These are phyloP conservation scores for Drosophila mauritiana DNA, from an alignment of 1,140 invertebrate genomes.

Conservation along the genomic window DNA sequence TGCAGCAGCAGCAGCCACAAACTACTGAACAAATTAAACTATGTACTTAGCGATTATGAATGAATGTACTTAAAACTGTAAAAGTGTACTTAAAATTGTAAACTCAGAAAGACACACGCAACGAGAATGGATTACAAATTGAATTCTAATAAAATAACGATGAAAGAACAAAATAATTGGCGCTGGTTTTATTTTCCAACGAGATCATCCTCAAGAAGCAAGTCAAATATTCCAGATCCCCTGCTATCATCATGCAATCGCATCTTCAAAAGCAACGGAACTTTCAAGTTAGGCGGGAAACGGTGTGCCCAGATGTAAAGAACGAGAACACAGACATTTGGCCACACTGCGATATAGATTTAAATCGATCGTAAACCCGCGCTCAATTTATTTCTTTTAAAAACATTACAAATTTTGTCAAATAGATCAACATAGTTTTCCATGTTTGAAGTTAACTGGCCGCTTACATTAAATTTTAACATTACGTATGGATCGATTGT, in stretches of 20 bases:
- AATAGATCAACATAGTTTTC: neutral
- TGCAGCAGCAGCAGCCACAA: conserved; percentile 12
- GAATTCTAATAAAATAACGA: conserved; percentile 47
- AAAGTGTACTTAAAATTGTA: conserved; percentile 45
- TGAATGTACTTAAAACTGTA: conserved; percentile 19
- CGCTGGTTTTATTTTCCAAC: neutral
- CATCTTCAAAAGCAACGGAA: no score
- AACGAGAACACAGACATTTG: neutral
- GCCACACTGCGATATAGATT: neutral
- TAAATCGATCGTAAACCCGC: neutral
- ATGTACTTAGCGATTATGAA: conserved; percentile 28
- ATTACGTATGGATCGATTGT: neutral
- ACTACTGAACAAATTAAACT: conserved; percentile 44
- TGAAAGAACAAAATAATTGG: conserved; percentile 18
- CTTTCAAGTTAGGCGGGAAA: neutral
- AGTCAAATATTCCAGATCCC: no score
- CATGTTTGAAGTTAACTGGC: neutral
- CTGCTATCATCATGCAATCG: no score
- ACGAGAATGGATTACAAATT: conserved; percentile 47
- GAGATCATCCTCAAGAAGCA: no score
- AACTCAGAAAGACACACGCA: conserved; percentile 26
- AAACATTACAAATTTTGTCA: conserved; percentile 7
- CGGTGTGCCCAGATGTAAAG: neutral
- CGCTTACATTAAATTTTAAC: neutral
- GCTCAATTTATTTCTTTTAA: conserved; percentile 5